Evolutionary conservation across 2,888 invertebrate genomes (phyloP), one percentile per base, ranked within the genome.

Genomic region (Cheilosia soror): DNA sequence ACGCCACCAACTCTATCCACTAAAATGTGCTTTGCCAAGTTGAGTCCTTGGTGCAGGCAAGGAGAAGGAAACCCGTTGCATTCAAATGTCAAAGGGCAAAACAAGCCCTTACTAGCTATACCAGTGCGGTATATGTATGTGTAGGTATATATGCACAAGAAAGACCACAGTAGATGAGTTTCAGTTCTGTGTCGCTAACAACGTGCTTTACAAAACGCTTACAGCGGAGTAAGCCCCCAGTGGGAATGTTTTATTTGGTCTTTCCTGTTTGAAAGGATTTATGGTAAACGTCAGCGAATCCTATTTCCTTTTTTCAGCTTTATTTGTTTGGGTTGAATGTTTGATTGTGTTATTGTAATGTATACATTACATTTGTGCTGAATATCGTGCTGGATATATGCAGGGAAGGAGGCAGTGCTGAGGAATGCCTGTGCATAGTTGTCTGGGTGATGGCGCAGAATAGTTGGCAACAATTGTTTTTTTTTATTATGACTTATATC

Each of bases 211-310:
- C 79, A 84, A 73, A 78, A 79, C 63, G 73, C 73, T 84, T 84
- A 84, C 83, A 84, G 33, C 79, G 53, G 33, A 69, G 55, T 47
- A 63, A 83, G 37, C 62, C 78, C 78, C 13, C 62, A 44, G 49
- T 55, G 79, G 79, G 44, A 58, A 79, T 75, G 63, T 62, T 75
- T 79, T 84, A 73, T 79, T 83, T 68, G 44, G 51, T 42, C 75
- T 79, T 80, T 85, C 65, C 76, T 76, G 71, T 62, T 76, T 53
- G 31, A 71, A 80, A 76, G 80, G 80, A 85, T 80, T 80, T 85
- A 76, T 85, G 66, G 75, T 58, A 44, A 66, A 72, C 65, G 71
- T 83, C 83, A 69, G 25, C 53, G 40, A 72, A 62, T 72, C 25
- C 11, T 29, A 6, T 65, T 68, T 80, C 51, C 60, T 57, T 20